Base-by-base conservation (phyloP, 2,888 invertebrate species). In the Drosophila meridionalis region DNA sequence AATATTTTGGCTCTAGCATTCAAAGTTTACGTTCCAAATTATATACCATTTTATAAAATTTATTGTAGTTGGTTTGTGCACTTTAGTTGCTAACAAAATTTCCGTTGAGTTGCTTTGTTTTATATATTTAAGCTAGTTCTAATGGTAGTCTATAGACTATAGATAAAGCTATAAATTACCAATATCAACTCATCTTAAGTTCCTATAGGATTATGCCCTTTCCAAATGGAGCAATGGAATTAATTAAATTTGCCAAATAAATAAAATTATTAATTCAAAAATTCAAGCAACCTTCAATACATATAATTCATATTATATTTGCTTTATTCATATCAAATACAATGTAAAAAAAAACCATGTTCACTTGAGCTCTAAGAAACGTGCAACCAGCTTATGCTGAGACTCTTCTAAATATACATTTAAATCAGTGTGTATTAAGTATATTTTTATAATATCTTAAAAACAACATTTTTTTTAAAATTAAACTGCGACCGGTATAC, bases 51-150 rank as follows among this genome's bases (percentile, higher is more conserved):
- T 50, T 62, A 56, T 26, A 48, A 58, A 42, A 9, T 55, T 55
- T 56, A 36, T 26, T 50, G 81, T 84, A 87, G 84, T 11, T 71
- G 71, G 40, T 60, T 82, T 73, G 59, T 82, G 87, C 83, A 85
- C 76, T 75, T 80, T 82, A 80, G 80, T 82, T 82, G 14, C 14
- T 43, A 7, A 36, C 40, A 60, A 40, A 60, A 40, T 11, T 42
- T 45, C 58, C 32, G 14, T 71, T 64, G 53, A 60, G 66, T 66
- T 65, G 8, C n/a, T 56, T 65, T 67, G 8, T 1, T 20, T 34
- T 34, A n/a, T 11, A n/a, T 32, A 32, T 50, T 34, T 20, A 66
- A 65, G 61, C 20, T 63, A 58, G 50, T 40, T 53, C 28, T 65
- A 28, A 53, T 40, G 34, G 63, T 63, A 68, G 71, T 67, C 57